Evolutionary conservation across 2,888 invertebrate species (phyloP), one percentile per base, ranked within the genome.

Genomic region (Melanostoma scalare): DNA sequence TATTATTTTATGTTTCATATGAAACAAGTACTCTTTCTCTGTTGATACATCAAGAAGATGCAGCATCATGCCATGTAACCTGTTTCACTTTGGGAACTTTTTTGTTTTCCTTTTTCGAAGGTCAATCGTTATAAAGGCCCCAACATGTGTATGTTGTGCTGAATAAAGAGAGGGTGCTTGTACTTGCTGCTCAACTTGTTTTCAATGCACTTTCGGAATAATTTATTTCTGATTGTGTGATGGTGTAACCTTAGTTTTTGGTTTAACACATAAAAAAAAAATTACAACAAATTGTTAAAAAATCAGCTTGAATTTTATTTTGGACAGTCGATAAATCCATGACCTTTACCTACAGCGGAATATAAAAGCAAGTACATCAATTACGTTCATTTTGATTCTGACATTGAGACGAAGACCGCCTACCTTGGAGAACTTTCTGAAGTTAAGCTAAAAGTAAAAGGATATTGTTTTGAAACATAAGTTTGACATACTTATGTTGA

Each of bases 181-280:
- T 68, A 68, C 67, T 53, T 68, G 56, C 72, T 42, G 61, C 38
- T 38, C 60, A 76, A 82, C 78, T 78, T 69, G 82, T 78, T 82
- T 82, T 36, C 56, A 46, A 42, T 69, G 73, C 68, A 82, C 73
- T 82, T 78, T 82, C 78, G 63, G 82, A 82, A 82, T 82, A 77
- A 65, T 73, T 78, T 73, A 73, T 78, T 61, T 69, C 78, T 65
- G 82, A 82, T 78, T 69, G 68, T 40, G n/a, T 38, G 63, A 63
- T 63, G 56, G 78, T 46, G 58, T 68, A 73, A 73, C 82, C 82
- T 78, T 82, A 82, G 73, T 77, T 78, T 68, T 44, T 33, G 82
- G 77, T 78, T 73, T 73, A 55, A 68, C 68, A 68, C 77, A 50
- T 38, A 63, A 31, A 5, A 31, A 36, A 1, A 63, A 50, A 31